Evolutionary conservation across 2,888 invertebrate genomes (phyloP).

Genomic region (Macroteleia sp.): DNA sequence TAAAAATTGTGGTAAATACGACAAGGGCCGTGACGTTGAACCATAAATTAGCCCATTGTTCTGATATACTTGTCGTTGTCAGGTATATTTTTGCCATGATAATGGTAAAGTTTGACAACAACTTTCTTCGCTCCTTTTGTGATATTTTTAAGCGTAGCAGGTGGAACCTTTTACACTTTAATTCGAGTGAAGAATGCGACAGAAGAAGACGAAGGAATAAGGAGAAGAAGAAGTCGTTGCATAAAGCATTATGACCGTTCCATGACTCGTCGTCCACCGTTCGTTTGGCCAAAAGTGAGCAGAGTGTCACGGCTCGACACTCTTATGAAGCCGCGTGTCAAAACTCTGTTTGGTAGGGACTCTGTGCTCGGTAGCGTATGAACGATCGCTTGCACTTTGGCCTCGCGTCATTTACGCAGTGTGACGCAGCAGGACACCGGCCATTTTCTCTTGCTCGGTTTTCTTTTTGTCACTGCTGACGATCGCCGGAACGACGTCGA

Average conservation of each 20-base stretch:
- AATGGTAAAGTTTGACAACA: constrained; percentile 35
- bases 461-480: constrained; percentile 39
- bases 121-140: constrained; percentile 24
- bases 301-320: constrained; percentile 67
- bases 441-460: constrained; percentile 39
- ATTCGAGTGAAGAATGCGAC: not conserved
- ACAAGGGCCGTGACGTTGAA: constrained; percentile 11
- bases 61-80: not conserved
- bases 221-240: too few relatives aligned
- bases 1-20: constrained; percentile 39
- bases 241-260: not conserved
- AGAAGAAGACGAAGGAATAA: too few relatives aligned
- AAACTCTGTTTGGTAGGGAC: not conserved
- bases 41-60: constrained; percentile 52
- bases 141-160: constrained; percentile 10
- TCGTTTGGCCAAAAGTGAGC: too few relatives aligned
- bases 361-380: constrained; percentile 30
- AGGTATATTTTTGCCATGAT: constrained; percentile 24
- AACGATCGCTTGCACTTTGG: constrained; percentile 38
- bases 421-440: constrained; percentile 42
- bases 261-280: not conserved
- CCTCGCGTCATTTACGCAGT: constrained; percentile 31
- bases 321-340: constrained; percentile 65
- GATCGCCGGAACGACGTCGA: constrained; percentile 30
- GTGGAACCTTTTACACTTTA: constrained; percentile 24